These are phyloP conservation scores for Malurus melanocephalus DNA, from an alignment of 2,113 vertebrate species.

Conservation along the genomic window DNA sequence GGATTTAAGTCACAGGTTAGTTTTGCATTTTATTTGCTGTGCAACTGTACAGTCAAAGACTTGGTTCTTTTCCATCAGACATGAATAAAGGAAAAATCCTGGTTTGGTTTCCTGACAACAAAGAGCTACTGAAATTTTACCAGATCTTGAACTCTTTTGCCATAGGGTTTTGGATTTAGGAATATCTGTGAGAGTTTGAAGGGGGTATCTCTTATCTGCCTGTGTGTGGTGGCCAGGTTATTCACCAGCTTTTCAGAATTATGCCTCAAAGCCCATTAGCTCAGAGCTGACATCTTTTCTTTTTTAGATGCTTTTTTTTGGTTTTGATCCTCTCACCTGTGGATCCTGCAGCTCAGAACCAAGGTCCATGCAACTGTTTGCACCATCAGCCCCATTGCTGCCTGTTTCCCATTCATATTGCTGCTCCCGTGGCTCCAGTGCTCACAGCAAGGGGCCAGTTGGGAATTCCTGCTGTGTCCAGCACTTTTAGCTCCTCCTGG, in stretches of 20 bases:
- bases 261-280: neutral
- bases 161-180: neutral
- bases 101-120: neutral
- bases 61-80: neutral
- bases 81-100: neutral
- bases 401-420: neutral
- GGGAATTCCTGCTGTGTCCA: neutral
- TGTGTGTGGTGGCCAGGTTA: neutral
- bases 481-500: neutral
- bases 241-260: neutral
- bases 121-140: neutral
- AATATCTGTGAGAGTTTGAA: neutral
- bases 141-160: neutral
- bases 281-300: neutral
- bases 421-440: neutral
- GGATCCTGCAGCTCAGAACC: neutral
- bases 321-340: neutral
- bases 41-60: neutral
- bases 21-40: conserved; percentile 15
- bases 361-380: neutral
- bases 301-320: neutral
- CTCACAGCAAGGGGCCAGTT: neutral
- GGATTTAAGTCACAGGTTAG: neutral
- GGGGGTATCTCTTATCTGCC: neutral
- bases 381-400: neutral